A percentile compares a stretch with the other conserved stretches of the same genome.
These are phyloP conservation scores for Epinephelus moara DNA, from an alignment of 2,113 vertebrate genomes.

Conservation along the genomic window DNA sequence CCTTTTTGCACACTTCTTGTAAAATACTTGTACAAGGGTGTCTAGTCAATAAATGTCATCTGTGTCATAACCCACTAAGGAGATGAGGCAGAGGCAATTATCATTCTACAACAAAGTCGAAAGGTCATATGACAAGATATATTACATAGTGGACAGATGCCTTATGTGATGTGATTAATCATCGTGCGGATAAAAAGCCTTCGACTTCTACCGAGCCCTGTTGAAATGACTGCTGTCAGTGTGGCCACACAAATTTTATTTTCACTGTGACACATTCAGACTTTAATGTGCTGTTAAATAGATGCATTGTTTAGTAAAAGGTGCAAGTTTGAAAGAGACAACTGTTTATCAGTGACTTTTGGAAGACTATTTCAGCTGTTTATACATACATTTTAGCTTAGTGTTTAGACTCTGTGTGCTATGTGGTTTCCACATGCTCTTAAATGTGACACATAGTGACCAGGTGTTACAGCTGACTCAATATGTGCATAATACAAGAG, in stretches of 20 bases:
- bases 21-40: conserved; percentile 29
- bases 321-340: neutral
- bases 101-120: conserved; percentile 45
- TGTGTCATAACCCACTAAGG: conserved; percentile 42
- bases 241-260: conserved; percentile 12
- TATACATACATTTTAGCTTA: neutral
- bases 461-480: neutral
- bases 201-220: neutral
- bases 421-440: neutral
- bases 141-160: conserved; percentile 34
- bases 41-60: conserved; percentile 65
- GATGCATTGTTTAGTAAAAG: neutral
- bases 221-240: conserved; percentile 38
- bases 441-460: too few species aligned
- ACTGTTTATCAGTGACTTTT: neutral
- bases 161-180: conserved; percentile 53
- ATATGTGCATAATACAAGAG: too few species aligned
- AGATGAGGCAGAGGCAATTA: conserved; percentile 54
- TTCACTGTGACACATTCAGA: neutral
- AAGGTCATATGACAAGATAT: conserved; percentile 55
- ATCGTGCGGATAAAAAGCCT: conserved; percentile 2
- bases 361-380: neutral
- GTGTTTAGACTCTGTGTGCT: too few species aligned
- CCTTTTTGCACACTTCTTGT: conserved; percentile 28
- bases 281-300: conserved; percentile 17